Conservation (phyloP, 2,113 vertebrate species). For the Oenanthe oenanthe region DNA sequence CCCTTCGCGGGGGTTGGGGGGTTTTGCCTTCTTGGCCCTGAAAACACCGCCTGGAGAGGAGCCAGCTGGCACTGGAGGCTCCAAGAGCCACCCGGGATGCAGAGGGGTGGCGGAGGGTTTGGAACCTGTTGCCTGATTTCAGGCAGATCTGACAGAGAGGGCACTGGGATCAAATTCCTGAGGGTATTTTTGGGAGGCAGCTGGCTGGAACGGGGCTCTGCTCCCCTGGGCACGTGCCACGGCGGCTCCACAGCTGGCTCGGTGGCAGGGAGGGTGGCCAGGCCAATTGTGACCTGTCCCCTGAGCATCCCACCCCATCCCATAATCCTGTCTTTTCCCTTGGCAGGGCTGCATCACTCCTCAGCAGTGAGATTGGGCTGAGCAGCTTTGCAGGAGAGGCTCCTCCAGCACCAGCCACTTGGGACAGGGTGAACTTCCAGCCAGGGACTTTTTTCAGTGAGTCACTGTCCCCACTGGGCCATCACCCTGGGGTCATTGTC, state of each 20-base stretch:
- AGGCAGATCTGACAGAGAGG: not conserved
- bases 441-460: not conserved
- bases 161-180: not conserved
- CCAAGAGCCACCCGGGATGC: fast-evolving
- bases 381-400: not conserved
- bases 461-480: not conserved
- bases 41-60: fast-evolving
- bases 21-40: fast-evolving
- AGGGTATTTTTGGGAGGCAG: not conserved
- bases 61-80: fast-evolving
- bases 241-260: fast-evolving
- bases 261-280: fast-evolving
- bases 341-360: fast-evolving
- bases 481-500: not conserved
- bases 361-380: not conserved
- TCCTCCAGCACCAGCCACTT: not conserved
- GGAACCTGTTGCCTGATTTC: not conserved
- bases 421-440: not conserved
- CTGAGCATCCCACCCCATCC: not conserved
- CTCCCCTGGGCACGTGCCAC: not conserved
- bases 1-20: fast-evolving
- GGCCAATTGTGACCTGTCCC: not conserved
- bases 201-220: fast-evolving
- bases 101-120: not conserved
- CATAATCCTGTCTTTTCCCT: fast-evolving